Base-by-base conservation (phyloP, 2,113 vertebrate genomes). In the Psettodes erumei region DNA sequence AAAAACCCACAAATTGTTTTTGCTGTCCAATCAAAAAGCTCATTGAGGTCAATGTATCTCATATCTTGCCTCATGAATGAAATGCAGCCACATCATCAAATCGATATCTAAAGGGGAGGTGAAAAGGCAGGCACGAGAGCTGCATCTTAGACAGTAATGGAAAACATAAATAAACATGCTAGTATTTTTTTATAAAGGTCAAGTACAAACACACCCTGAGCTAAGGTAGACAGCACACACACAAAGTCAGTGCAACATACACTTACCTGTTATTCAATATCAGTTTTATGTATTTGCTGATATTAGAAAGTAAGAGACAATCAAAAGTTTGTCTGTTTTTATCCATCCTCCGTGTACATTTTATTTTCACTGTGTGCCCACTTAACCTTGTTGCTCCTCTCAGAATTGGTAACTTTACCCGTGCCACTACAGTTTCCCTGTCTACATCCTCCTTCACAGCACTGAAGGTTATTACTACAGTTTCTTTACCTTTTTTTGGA, bases 401-500 rank as follows among this genome's bases (percentile, higher is more conserved):
- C 51, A 65, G 69, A 38, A 59, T 16, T 4, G 5, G 33, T 25
- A 16, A 55, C 19, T 64, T 38, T 35, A 68, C 72, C 55, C 30
- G 50, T 51, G 68, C 58, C 62, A 10, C 23, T 8, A 45, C 48
- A 0, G 48, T 38, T 79, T 68, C 42, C 35, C 32, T 10, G 18
- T 42, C 59, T 59, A 40, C 33, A 30, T 77, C 78, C 58, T 85
- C 77, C 71, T 71, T 77, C 64, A 75, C 60, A 67, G 45, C 59
- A 43, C 27, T 68, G 68, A 79, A 87, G 84, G 77, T 90, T 83
- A 89, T 77, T 70, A 80, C 53, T 70, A 68, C 42, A 35, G 80
- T 79, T 86, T 79, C 82, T 84, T 84, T 87, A 88, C 85, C 86
- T 88, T 86, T 78, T 82, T 63, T 81, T 53, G 11, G 37, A 75